Evolutionary conservation across 2,888 invertebrate genomes (phyloP), one percentile per base, ranked within the genome.

Genomic region (Tinea pellionella): DNA sequence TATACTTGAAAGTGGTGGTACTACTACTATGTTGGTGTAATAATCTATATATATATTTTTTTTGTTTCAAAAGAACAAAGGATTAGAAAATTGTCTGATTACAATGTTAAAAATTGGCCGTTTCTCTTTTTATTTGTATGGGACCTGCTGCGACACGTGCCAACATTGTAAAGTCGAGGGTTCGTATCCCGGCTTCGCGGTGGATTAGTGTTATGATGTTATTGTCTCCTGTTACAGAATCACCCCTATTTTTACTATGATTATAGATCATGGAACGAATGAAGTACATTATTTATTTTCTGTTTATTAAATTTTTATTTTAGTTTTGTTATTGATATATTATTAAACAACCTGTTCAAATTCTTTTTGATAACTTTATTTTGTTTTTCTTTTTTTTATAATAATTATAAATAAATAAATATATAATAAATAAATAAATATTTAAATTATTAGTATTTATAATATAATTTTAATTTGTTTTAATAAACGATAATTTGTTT

Each of bases 121-220:
- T 47, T 51, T 13, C 51, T 51, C 51, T 16, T 9, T 13, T 9
- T 51, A 4, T 53, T 53, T 19, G 9, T 16, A 8, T 24, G 13
- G 32, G 60, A 19, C 15, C 19, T 51, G 51, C 42, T 9, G 15
- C 11, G 66, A 66, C 68, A 60, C 60, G 60, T 60, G 60, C 19
- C 60, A 8, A 18, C 32, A 42, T 42, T 12, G 19, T 30, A 60
- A 41, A 53, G 57, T 57, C 57, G 57, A 57, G 57, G 57, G 57
- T 18, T 24, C 53, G 12, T 12, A n/a, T 9, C 47, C 47, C 51
- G 63, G 63, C 60, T 60, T 63, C 62, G 65, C 64, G 68, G 67
- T 66, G 72, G 75, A 72, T 77, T 77, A 77, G 68, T 68, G 69
- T 76, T 68, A 76, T 71, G 65, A 67, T 70, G 68, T 72, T 70